phyloP scores from a whole-genome alignment of 2,797 vertebrate species.

The Lophotriccus pileatus region DNA sequence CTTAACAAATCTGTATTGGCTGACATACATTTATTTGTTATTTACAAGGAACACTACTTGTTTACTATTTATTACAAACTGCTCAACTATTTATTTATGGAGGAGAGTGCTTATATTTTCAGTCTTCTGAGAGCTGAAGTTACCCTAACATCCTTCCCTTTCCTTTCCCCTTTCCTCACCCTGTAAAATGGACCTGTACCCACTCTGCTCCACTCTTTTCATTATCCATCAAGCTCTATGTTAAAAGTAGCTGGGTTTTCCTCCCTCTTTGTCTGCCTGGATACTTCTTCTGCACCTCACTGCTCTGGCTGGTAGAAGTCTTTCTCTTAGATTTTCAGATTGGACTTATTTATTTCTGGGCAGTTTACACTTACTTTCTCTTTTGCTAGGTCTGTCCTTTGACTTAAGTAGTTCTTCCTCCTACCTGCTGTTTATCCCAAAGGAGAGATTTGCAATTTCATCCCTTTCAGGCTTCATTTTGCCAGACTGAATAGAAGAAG shows the following conservation, averaged over 20 bases:
- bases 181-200: neutral
- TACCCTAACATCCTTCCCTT: neutral
- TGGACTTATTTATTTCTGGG: neutral
- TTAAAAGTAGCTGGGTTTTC: neutral
- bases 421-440: neutral
- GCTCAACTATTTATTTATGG: neutral
- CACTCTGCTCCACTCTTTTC: neutral
- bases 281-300: neutral
- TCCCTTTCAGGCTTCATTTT: constrained; percentile 1
- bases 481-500: neutral
- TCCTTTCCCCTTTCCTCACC: neutral
- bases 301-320: neutral
- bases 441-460: constrained; percentile 3
- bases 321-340: neutral
- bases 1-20: neutral
- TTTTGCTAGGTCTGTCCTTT: neutral
- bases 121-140: neutral
- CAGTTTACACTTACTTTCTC: neutral
- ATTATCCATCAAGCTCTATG: accelerated
- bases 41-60: neutral
- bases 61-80: neutral
- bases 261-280: neutral
- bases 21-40: neutral
- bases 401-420: neutral
- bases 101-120: neutral